Base-by-base conservation (phyloP, 2,797 vertebrate species). In the Parotocinclus haroldoi region DNA sequence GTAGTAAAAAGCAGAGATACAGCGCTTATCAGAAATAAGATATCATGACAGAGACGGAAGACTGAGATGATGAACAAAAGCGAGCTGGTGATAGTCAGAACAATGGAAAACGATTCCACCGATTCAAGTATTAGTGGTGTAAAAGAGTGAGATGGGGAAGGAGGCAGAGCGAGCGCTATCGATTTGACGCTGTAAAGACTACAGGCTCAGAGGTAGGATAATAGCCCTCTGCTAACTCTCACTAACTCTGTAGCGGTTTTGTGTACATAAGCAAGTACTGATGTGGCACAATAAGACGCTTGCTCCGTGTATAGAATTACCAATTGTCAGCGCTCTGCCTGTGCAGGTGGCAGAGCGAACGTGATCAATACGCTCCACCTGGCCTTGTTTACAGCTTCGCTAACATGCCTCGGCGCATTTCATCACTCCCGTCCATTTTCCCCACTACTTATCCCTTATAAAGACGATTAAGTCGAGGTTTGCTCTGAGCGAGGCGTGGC, bases 1-100 rank as follows among this genome's bases (percentile, higher is more conserved):
- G 18, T 44, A 54, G 27, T 68, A 44, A 44, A 53, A 63, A 63
- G 11, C 16, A n/a, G n/a, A n/a, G n/a, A n/a, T 45, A 46, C 19
- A 53, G 50, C 39, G 44, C 45, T 64, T 71, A 68, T 46, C 56
- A 59, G 17, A 7, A 45, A 14, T 58, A 40, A 52, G 68, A 48
- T 27, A 27, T 27, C 27, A 27, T 27, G 27, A 5, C 27, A 27
- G 27, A 27, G 27, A 27, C 27, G 27, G 27, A 27, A 5, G 27
- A 27, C 27, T 27, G 27, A 27, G 27, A 27, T 5, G 27, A 27
- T 5, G 27, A 27, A 27, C 27, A 27, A 27, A 27, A 27, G 27
- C 27, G 27, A 27, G 27, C 27, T 27, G 27, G 27, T 27, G 27
- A 27, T 2, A 27, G 27, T 27, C 27, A 5, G 27, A 27, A 27